phyloP scores from a whole-genome alignment of 2,113 vertebrate genomes.

The Stigmatopora argus region DNA sequence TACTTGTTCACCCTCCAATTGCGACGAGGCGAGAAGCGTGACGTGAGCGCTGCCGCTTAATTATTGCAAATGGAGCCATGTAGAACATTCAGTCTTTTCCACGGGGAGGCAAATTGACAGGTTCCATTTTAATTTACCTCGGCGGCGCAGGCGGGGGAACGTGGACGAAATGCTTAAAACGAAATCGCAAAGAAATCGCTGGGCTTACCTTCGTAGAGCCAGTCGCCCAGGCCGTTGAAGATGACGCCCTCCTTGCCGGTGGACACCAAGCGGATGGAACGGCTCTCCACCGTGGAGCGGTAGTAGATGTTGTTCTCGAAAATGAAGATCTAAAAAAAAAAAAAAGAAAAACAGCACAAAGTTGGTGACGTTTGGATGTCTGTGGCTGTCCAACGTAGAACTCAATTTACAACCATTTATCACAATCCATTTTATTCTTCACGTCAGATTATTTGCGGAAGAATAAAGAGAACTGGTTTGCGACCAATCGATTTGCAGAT shows the following conservation, averaged over 20 bases:
- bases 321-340: slow-evolving; percentile 82
- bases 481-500: too few species aligned
- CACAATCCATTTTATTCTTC: too few species aligned
- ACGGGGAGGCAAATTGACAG: slow-evolving; percentile 31
- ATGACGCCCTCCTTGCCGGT: slow-evolving; percentile 91
- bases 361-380: too few species aligned
- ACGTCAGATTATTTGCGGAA: too few species aligned
- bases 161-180: slow-evolving; percentile 19
- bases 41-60: slow-evolving; percentile 23
- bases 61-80: slow-evolving; percentile 37
- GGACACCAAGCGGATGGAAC: slow-evolving; percentile 93
- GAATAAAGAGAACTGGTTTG: too few species aligned
- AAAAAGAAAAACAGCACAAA: background rate
- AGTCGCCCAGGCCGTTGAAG: slow-evolving; percentile 95
- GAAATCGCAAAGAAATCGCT: too few species aligned
- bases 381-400: too few species aligned
- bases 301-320: slow-evolving; percentile 99
- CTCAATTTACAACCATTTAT: too few species aligned
- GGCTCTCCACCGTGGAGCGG: slow-evolving; percentile 85
- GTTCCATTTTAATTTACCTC: slow-evolving; percentile 48
- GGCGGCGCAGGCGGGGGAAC: slow-evolving; percentile 26
- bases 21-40: slow-evolving; percentile 11
- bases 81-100: slow-evolving; percentile 22
- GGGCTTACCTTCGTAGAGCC: slow-evolving; percentile 94
- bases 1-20: too few species aligned